Evolutionary conservation across 2,797 vertebrate genomes (phyloP).

Genomic region (Botia almorhae): DNA sequence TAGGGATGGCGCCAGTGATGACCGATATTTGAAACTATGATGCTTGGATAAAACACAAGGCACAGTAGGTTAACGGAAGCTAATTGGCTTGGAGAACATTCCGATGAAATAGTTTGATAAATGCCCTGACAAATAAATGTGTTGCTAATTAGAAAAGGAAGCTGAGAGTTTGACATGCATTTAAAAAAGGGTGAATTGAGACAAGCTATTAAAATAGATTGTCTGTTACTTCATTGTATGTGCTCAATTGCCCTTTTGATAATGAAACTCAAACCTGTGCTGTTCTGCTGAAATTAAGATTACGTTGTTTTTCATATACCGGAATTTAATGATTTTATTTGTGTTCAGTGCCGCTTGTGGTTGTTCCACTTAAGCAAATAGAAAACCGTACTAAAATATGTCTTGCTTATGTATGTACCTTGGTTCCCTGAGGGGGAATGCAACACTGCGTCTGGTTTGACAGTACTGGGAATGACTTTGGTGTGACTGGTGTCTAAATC

Average conservation of each 20-base stretch:
- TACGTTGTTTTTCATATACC: neutral
- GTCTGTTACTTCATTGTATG: neutral
- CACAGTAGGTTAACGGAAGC: slow-evolving; percentile 35
- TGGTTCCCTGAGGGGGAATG: too few relatives aligned
- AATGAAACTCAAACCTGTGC: neutral
- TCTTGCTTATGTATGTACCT: too few relatives aligned
- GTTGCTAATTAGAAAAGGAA: slow-evolving; percentile 53
- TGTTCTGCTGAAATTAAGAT: neutral
- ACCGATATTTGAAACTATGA: slow-evolving; percentile 52
- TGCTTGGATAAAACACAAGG: slow-evolving; percentile 20
- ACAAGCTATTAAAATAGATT: neutral
- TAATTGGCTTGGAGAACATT: slow-evolving; percentile 37
- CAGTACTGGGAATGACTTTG: too few relatives aligned
- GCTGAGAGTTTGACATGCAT: slow-evolving; percentile 25
- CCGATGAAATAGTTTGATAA: slow-evolving; percentile 41
- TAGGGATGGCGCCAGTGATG: slow-evolving; percentile 55
- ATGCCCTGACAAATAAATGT: slow-evolving; percentile 53
- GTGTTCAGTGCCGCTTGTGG: neutral
- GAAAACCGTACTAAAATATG: too few relatives aligned
- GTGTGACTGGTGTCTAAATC: too few relatives aligned
- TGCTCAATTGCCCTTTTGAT: neutral
- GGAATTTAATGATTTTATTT: neutral
- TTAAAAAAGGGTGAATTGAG: slow-evolving; percentile 9
- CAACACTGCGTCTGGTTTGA: too few relatives aligned
- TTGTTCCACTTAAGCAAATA: too few relatives aligned